phyloP scores from a whole-genome alignment of 2,888 invertebrate species.

The Acholoe squamosa region DNA sequence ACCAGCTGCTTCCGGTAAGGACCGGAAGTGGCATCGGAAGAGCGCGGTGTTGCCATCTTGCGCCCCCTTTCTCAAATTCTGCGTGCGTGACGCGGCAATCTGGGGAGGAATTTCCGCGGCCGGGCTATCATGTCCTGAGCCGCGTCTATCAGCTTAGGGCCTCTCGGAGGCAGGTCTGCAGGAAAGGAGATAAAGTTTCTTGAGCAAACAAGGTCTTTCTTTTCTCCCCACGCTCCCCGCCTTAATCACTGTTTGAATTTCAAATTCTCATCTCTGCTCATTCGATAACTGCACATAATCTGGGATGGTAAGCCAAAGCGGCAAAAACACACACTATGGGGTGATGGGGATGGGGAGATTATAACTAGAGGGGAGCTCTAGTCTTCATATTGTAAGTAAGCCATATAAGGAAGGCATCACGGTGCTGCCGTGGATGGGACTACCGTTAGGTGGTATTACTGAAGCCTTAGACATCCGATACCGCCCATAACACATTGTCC shows the following conservation, averaged over 20 bases:
- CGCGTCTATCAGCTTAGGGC: slow-evolving; percentile 50
- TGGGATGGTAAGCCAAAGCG: neutral
- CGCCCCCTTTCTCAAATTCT: slow-evolving; percentile 58
- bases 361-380: neutral
- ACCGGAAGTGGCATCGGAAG: slow-evolving; percentile 42
- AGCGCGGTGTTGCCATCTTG: neutral
- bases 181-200: slow-evolving; percentile 57
- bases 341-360: slow-evolving; percentile 11
- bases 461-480: slow-evolving; percentile 37
- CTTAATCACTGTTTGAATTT: slow-evolving; percentile 62
- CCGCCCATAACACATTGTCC: slow-evolving; percentile 33
- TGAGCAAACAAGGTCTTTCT: slow-evolving; percentile 57
- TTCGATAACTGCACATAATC: slow-evolving; percentile 61
- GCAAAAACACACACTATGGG: slow-evolving; percentile 41
- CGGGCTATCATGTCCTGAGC: slow-evolving; percentile 36
- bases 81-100: slow-evolving; percentile 54
- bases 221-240: neutral
- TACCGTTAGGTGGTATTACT: neutral
- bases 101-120: neutral
- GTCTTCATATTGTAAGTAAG: slow-evolving; percentile 53
- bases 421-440: neutral
- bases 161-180: slow-evolving; percentile 5
- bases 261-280: slow-evolving; percentile 58
- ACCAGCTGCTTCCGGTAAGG: slow-evolving; percentile 45
- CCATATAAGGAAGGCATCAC: slow-evolving; percentile 40